Evolutionary conservation across 2,888 invertebrate species (phyloP).

Genomic region (Aporophyla nigra): DNA sequence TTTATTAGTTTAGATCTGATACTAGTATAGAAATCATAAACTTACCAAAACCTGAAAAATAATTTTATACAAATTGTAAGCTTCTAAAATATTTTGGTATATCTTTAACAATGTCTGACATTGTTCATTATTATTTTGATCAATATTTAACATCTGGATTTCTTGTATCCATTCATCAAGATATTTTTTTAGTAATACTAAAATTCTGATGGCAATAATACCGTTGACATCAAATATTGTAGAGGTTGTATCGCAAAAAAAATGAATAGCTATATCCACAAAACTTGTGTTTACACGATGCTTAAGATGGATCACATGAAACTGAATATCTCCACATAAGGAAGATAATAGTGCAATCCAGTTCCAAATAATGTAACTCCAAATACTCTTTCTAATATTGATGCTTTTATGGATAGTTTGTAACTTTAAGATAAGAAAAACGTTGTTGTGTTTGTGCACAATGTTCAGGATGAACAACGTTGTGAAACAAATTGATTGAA

Average conservation of each 20-base stretch:
- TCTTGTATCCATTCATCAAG: slow-evolving; percentile 21
- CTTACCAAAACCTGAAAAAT: slow-evolving; percentile 23
- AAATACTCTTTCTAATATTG: slow-evolving; percentile 13
- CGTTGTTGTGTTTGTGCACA: slow-evolving; percentile 17
- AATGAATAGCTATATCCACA: not conserved
- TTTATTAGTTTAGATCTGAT: too few relatives aligned
- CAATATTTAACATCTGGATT: not conserved
- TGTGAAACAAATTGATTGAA: not conserved
- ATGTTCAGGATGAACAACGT: slow-evolving; percentile 27
- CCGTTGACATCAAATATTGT: slow-evolving; percentile 18
- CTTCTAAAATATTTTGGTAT: slow-evolving; percentile 18
- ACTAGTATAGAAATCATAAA: not conserved
- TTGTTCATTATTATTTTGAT: not conserved
- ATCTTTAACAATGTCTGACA: slow-evolving; percentile 5
- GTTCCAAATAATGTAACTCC: slow-evolving; percentile 39
- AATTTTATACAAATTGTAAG: slow-evolving; percentile 7
- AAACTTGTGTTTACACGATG: not conserved
- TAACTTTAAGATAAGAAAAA: slow-evolving; percentile 43
- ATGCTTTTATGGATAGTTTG: slow-evolving; percentile 46
- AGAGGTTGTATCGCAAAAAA: not conserved
- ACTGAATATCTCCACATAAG: not conserved
- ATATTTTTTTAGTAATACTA: slow-evolving; percentile 17
- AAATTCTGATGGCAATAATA: slow-evolving; percentile 8
- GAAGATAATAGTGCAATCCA: slow-evolving; percentile 33
- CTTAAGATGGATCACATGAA: not conserved